phyloP scores from a whole-genome alignment of 1,140 invertebrate species.

The Eufriesea mexicana region DNA sequence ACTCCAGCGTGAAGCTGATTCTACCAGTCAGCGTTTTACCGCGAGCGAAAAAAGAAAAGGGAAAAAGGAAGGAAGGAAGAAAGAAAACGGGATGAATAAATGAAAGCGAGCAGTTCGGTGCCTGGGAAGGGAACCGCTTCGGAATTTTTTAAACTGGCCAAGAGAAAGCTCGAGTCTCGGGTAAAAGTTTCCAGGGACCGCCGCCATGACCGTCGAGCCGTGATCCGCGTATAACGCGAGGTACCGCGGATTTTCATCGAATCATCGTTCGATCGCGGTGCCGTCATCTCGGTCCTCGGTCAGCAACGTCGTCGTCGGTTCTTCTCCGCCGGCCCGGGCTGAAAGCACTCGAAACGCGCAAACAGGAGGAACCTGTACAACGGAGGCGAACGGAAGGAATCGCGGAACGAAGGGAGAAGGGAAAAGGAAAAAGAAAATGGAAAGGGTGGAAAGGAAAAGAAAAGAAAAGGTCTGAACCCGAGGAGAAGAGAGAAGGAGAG shows the following conservation, averaged over 20 bases:
- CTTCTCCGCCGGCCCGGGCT: neutral
- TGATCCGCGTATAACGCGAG: neutral
- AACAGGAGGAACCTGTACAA: conserved; percentile 33
- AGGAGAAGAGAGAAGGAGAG: conserved; percentile 24
- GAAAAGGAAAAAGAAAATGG: neutral
- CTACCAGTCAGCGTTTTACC: neutral
- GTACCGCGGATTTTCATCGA: neutral
- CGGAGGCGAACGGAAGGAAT: conserved; percentile 20
- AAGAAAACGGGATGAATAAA: neutral
- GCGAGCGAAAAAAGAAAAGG: neutral
- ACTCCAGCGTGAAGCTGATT: neutral
- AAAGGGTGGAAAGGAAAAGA: conserved; percentile 16
- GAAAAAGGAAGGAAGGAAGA: too few relatives aligned
- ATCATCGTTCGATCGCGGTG: conserved; percentile 38
- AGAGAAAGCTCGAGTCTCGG: neutral
- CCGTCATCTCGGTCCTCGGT: conserved; percentile 21
- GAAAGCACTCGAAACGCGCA: conserved; percentile 43
- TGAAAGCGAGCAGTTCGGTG: neutral
- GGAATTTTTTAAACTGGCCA: neutral
- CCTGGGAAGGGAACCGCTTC: neutral
- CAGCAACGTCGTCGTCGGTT: neutral
- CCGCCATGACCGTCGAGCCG: neutral
- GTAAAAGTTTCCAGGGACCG: neutral
- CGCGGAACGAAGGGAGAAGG: neutral
- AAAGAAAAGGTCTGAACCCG: neutral